Evolutionary conservation across 2,888 invertebrate genomes (phyloP).

Genomic region (Eurytoma californica): DNA sequence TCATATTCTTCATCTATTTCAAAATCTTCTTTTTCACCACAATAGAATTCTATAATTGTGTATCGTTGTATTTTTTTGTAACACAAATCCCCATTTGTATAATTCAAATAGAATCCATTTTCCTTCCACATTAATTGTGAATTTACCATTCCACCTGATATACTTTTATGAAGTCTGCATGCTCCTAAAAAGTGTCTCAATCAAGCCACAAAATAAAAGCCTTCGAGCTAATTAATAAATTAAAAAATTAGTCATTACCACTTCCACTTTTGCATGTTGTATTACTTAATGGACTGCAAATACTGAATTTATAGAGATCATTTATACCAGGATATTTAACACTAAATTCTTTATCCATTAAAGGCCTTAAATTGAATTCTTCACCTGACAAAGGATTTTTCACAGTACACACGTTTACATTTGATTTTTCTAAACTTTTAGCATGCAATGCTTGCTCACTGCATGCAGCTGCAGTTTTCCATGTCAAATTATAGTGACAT

Average conservation of each 20-base stretch:
- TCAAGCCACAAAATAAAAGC: constrained; percentile 5
- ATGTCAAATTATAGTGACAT: constrained; percentile 66
- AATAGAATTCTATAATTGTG: constrained; percentile 67
- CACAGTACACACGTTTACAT: constrained; percentile 61
- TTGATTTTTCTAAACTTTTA: constrained; percentile 59
- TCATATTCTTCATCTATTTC: constrained; percentile 61
- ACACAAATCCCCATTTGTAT: constrained; percentile 68
- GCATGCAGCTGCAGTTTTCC: constrained; percentile 68
- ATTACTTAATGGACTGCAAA: constrained; percentile 62
- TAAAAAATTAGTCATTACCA: constrained; percentile 56
- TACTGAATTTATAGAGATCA: constrained; percentile 62
- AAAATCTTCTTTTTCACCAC: constrained; percentile 61
- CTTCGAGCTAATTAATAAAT: constrained; percentile 19
- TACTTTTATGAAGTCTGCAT: constrained; percentile 60
- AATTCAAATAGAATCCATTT: constrained; percentile 70
- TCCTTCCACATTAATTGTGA: constrained; percentile 66
- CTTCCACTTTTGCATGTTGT: constrained; percentile 59
- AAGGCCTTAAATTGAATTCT: constrained; percentile 62
- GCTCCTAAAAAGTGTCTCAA: constrained; percentile 60
- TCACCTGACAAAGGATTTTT: constrained; percentile 66
- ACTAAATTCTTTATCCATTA: constrained; percentile 61
- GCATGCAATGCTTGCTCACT: constrained; percentile 62
- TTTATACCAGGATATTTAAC: constrained; percentile 43
- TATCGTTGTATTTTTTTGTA: constrained; percentile 59
- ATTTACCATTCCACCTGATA: constrained; percentile 66